phyloP scores from a whole-genome alignment of 2,888 invertebrate genomes.

The Hydrotaea diabolus region DNA sequence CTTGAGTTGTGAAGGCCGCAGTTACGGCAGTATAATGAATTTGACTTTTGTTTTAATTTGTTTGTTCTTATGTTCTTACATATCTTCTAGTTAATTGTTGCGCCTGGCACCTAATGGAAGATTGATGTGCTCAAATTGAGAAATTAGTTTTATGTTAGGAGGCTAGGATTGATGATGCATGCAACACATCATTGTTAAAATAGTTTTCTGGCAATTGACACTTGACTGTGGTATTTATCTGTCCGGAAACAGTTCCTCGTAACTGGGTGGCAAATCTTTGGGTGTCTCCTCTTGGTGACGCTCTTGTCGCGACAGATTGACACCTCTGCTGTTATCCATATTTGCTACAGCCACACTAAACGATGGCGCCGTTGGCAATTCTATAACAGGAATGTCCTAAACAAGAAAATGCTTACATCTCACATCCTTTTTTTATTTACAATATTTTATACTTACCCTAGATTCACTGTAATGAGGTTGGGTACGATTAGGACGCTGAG shows the following conservation, averaged over 20 bases:
- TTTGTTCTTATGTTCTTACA: background rate
- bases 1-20: slow-evolving; percentile 51
- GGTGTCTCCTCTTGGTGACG: slow-evolving; percentile 75
- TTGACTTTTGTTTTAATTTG: slow-evolving; percentile 50
- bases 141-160: slow-evolving; percentile 5
- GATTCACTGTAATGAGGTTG: slow-evolving; percentile 67
- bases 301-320: slow-evolving; percentile 66
- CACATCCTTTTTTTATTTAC: background rate
- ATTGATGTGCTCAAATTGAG: slow-evolving; percentile 30
- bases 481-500: slow-evolving; percentile 51
- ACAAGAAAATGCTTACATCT: background rate
- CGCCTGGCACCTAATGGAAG: slow-evolving; percentile 61
- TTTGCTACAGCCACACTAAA: slow-evolving; percentile 69
- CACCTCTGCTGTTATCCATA: slow-evolving; percentile 67
- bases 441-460: slow-evolving; percentile 55
- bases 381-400: slow-evolving; percentile 75
- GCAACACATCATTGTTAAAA: slow-evolving; percentile 49
- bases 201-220: slow-evolving; percentile 37
- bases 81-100: slow-evolving; percentile 11
- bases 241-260: slow-evolving; percentile 79
- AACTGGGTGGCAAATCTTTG: slow-evolving; percentile 79
- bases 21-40: slow-evolving; percentile 48
- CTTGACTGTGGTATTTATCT: slow-evolving; percentile 73
- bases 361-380: slow-evolving; percentile 72
- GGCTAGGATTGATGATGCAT: background rate